These are phyloP conservation scores for Microchirus variegatus DNA, from an alignment of 2,797 vertebrate species.

Conservation along the genomic window DNA sequence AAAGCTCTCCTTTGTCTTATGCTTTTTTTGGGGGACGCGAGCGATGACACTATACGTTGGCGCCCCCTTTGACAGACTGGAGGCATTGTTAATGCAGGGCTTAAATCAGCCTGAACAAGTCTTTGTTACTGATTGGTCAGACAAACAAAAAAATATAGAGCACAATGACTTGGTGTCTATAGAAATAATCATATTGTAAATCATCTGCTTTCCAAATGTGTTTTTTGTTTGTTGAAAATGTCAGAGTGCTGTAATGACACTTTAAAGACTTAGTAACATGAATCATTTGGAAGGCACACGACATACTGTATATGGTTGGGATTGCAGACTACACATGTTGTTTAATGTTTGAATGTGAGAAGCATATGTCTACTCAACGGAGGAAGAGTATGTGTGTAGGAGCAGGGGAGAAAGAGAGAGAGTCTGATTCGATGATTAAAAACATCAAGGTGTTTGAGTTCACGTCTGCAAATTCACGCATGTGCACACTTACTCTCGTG, in stretches of 20 bases:
- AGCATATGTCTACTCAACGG: constrained; percentile 25
- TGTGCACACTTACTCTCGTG: constrained; percentile 15
- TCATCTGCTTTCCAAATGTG: too few species aligned
- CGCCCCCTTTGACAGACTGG: too few species aligned
- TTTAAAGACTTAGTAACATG: background rate
- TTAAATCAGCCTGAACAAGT: too few species aligned
- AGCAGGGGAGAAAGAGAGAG: constrained; percentile 7
- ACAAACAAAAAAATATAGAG: too few species aligned
- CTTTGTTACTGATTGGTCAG: too few species aligned
- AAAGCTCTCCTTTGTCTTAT: too few species aligned
- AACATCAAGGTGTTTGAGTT: constrained; percentile 37
- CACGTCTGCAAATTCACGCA: constrained; percentile 7
- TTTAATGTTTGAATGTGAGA: constrained; percentile 36
- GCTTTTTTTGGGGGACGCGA: too few species aligned
- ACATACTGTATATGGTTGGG: constrained; percentile 7
- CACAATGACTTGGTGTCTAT: too few species aligned
- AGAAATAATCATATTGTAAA: too few species aligned
- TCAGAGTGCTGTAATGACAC: background rate
- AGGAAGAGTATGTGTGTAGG: constrained; percentile 6
- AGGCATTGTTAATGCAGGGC: too few species aligned
- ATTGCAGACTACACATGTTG: constrained; percentile 35
- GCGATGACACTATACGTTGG: too few species aligned
- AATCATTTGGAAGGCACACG: constrained; percentile 4
- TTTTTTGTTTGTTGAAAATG: background rate
- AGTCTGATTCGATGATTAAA: constrained; percentile 22